Percentiles rank a stretch among this genome's conserved stretches.
Conservation (phyloP, 2,113 vertebrate genomes). For the Solea senegalensis region DNA sequence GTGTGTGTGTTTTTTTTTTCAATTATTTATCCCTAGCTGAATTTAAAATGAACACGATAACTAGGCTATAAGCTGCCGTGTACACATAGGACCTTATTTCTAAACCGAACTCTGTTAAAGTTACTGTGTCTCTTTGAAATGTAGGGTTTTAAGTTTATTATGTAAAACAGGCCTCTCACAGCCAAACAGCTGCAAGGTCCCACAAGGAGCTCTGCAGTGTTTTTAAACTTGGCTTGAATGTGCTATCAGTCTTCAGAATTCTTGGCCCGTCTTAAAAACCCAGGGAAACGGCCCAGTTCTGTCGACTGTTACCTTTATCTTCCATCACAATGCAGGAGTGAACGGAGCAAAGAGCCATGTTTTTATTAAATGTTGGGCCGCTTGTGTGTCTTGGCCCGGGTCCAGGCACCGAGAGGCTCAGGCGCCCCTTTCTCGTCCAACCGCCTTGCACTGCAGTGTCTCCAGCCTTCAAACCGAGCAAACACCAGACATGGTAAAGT, state of each 20-base stretch:
- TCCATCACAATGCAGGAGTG: constrained; percentile 40
- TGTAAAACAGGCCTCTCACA: not conserved
- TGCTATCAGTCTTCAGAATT: constrained; percentile 34
- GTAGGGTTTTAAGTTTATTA: constrained; percentile 7
- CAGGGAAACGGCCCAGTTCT: constrained; percentile 34
- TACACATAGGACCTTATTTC: not conserved
- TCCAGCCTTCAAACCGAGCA: constrained; percentile 26
- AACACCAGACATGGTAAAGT: constrained; percentile 17
- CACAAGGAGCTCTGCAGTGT: constrained; percentile 48
- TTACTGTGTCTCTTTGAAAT: not conserved
- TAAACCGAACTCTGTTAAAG: not conserved
- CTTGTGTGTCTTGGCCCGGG: constrained; percentile 58
- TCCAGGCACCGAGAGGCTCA: constrained; percentile 49
- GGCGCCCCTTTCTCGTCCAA: constrained; percentile 15
- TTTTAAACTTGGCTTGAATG: constrained; percentile 50
- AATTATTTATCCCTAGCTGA: not conserved
- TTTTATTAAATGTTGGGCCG: constrained; percentile 60
- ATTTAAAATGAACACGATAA: constrained; percentile 8
- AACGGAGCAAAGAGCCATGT: constrained; percentile 32
- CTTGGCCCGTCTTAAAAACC: constrained; percentile 34
- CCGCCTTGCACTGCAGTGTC: constrained; percentile 16
- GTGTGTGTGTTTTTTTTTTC: not conserved
- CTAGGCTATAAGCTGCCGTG: not conserved
- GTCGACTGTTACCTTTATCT: constrained; percentile 39
- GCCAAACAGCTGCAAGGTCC: not conserved